Base-by-base conservation (phyloP, 64 coral and sea anemone genomes). In the Platygyra sinensis region DNA sequence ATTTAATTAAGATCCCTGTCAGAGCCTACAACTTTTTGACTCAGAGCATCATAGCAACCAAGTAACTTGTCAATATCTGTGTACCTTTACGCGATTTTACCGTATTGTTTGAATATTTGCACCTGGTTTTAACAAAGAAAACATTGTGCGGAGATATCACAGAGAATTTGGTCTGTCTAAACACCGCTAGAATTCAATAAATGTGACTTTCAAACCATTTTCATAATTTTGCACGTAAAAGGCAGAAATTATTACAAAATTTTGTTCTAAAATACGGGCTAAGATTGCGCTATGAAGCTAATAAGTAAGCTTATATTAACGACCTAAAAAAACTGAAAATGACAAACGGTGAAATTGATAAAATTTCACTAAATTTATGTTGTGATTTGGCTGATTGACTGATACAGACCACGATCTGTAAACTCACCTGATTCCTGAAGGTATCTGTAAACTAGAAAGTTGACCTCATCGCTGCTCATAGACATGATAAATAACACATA, bases 391-490 rank as follows among this genome's bases (percentile, higher is more conserved):
- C 27, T 73, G 13, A 54, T 24, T 24, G 77, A 60, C 39, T 28
- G 36, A 86, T 67, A 32, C 25, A 73, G 11, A 78, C 36, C 18
- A 67, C 20, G 36, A 28, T 76, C 27, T 49, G 46, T 46, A 60
- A 55, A 80, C 78, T 89, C 76, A 99, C 97, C 97, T 90, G 97
- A 99, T 88, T 99, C 97, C 77, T 99, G 97, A 59, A 99, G 94
- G 89, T 99, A 99, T 83, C 97, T 89, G 89, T 99, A 99, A 78
- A 99, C 97, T 80, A 99, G 74, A 91, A 95, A 99, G 79, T 99
- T 99, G 61, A 99, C 97, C 92, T 99, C 97, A 90, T 99, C 97
- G 74, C 97, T 99, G 77, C 79, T 99, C 88, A 99, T 93, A 99
- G 97, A 95, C 97, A 99, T 99, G 87, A 89, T 95, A 87, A 80